Conservation (phyloP, 2,113 vertebrate genomes). For the Dromaius novaehollandiae region DNA sequence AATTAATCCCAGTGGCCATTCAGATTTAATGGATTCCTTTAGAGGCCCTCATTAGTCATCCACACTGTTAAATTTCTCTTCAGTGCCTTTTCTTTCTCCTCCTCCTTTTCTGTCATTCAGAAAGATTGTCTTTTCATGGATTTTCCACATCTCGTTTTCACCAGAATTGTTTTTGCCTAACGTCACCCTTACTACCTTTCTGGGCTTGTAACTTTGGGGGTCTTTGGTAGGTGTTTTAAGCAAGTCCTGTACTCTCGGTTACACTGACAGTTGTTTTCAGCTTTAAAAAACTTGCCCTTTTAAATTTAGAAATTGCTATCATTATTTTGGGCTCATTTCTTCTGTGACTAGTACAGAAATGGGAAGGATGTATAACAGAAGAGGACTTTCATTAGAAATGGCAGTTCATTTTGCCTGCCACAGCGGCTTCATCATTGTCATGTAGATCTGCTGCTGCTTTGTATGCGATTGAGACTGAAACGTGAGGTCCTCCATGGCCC, state of each 20-base stretch:
- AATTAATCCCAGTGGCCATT: background rate
- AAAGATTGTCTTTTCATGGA: background rate
- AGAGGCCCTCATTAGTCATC: background rate
- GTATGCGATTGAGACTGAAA: background rate
- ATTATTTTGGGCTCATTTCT: background rate
- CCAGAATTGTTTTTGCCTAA: background rate
- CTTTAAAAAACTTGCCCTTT: background rate
- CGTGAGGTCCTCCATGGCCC: rapidly evolving
- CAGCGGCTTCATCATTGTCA: background rate
- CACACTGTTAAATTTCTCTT: background rate
- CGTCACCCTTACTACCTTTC: background rate
- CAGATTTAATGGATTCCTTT: slow-evolving; percentile 4
- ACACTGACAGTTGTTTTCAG: background rate
- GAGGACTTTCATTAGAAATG: background rate
- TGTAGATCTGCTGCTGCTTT: background rate
- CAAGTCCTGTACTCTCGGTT: rapidly evolving
- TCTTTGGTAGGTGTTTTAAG: background rate
- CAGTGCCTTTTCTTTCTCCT: background rate
- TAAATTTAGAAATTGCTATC: background rate
- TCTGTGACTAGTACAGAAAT: background rate
- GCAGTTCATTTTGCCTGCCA: background rate
- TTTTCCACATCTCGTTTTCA: background rate
- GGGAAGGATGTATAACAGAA: background rate
- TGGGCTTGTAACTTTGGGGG: background rate
- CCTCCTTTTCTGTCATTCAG: background rate